phyloP scores from a whole-genome alignment of 2,888 invertebrate genomes.

The Octodonta nipae region DNA sequence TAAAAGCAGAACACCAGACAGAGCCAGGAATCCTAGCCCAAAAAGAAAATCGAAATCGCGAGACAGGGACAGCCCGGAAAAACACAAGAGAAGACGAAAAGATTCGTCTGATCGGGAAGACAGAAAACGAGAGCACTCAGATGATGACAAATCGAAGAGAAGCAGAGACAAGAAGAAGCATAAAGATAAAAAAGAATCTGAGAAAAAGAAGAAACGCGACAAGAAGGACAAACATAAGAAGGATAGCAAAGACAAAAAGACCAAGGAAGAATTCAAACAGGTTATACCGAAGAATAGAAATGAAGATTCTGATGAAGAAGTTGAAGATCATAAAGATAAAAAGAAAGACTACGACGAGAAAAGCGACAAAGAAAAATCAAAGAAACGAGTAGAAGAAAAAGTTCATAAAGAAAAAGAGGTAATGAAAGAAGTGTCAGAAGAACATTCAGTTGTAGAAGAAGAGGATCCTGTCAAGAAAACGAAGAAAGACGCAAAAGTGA shows the following conservation, averaged over 20 bases:
- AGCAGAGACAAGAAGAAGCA: slow-evolving; percentile 42
- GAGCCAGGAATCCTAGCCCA: slow-evolving; percentile 24
- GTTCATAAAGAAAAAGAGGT: slow-evolving; percentile 30
- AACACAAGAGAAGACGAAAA: slow-evolving; percentile 27
- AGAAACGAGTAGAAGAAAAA: slow-evolving; percentile 32
- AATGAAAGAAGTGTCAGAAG: slow-evolving; percentile 19
- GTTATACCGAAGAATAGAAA: slow-evolving; percentile 25
- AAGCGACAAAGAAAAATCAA: not conserved
- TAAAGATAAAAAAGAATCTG: slow-evolving; percentile 40
- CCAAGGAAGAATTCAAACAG: slow-evolving; percentile 25
- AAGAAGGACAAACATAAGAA: slow-evolving; percentile 34
- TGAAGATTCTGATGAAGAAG: slow-evolving; percentile 23
- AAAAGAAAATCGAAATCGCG: slow-evolving; percentile 34
- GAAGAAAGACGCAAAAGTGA: slow-evolving; percentile 32
- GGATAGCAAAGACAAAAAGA: slow-evolving; percentile 26
- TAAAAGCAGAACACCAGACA: slow-evolving; percentile 19
- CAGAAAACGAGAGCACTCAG: slow-evolving; percentile 26
- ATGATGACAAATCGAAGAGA: slow-evolving; percentile 31
- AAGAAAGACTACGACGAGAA: not conserved
- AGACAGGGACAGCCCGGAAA: slow-evolving; percentile 28
- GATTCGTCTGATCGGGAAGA: slow-evolving; percentile 23
- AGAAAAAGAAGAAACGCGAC: slow-evolving; percentile 35
- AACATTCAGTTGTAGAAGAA: slow-evolving; percentile 32
- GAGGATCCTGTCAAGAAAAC: slow-evolving; percentile 40
- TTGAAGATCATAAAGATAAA: slow-evolving; percentile 6